Evolutionary conservation across 2,888 invertebrate species (phyloP).

Genomic region (Hartigia nigra): DNA sequence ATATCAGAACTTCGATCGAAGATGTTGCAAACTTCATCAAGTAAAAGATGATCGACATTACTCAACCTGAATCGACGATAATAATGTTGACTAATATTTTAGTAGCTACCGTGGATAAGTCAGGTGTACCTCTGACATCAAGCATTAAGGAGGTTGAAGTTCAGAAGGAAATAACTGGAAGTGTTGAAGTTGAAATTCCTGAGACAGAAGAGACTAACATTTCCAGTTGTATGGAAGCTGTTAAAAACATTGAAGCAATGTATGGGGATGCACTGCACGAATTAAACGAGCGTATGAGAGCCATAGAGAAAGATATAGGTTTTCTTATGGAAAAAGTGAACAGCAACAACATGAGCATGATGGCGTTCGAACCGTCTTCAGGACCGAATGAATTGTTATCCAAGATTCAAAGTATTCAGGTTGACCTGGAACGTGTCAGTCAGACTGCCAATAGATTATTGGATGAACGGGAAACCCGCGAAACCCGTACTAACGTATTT

Average conservation of each 20-base stretch:
- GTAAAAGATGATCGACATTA: constrained; percentile 4
- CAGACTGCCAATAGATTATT: constrained; percentile 65
- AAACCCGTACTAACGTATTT: constrained; percentile 69
- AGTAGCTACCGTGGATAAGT: background rate
- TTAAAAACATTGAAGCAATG: constrained; percentile 11
- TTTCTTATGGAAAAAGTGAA: constrained; percentile 52
- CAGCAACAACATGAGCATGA: constrained; percentile 12
- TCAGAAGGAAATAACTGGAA: background rate
- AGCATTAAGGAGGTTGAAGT: background rate
- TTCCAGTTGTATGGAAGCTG: constrained; percentile 12
- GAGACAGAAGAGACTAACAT: background rate
- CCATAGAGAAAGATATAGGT: constrained; percentile 58
- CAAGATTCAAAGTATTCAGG: constrained; percentile 62
- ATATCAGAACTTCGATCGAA: constrained; percentile 29
- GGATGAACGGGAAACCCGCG: constrained; percentile 70
- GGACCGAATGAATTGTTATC: constrained; percentile 57
- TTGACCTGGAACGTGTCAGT: constrained; percentile 63
- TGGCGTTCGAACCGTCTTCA: constrained; percentile 7
- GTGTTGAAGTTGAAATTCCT: background rate
- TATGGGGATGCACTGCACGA: constrained; percentile 17
- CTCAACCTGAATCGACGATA: background rate
- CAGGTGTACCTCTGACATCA: background rate
- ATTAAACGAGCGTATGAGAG: constrained; percentile 32
- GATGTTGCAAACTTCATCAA: constrained; percentile 10
- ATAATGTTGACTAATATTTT: background rate